Conservation (phyloP, 2,113 vertebrate species). For the Siphamia tubifer region DNA sequence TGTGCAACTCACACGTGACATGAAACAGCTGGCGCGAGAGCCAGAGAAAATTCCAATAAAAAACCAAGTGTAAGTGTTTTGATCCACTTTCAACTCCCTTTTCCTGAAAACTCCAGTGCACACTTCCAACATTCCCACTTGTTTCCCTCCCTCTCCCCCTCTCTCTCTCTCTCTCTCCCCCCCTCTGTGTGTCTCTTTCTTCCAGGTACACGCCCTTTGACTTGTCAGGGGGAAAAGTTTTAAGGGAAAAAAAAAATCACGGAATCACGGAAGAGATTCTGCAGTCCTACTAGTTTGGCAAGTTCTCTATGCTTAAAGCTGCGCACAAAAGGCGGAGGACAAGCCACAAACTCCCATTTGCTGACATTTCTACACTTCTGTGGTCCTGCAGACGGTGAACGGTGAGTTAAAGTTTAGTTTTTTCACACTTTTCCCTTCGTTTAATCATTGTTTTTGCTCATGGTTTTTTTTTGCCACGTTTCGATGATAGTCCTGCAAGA, state of each 20-base stretch:
- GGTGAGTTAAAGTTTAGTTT: slow-evolving; percentile 69
- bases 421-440: neutral
- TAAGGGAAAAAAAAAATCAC: slow-evolving; percentile 60
- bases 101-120: neutral
- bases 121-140: slow-evolving; percentile 53
- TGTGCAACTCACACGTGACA: slow-evolving; percentile 46
- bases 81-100: slow-evolving; percentile 11
- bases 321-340: slow-evolving; percentile 60
- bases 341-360: slow-evolving; percentile 50
- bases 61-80: slow-evolving; percentile 26
- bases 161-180: slow-evolving; percentile 1
- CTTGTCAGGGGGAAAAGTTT: slow-evolving; percentile 76
- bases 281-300: slow-evolving; percentile 78
- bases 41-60: slow-evolving; percentile 36
- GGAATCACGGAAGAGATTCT: slow-evolving; percentile 83
- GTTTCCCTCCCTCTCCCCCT: slow-evolving; percentile 38
- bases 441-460: slow-evolving; percentile 23
- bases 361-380: slow-evolving; percentile 54
- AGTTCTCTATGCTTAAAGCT: slow-evolving; percentile 68
- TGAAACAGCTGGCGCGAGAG: slow-evolving; percentile 36
- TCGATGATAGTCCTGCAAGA: slow-evolving; percentile 59
- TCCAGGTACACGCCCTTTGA: slow-evolving; percentile 83
- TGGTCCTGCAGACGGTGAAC: slow-evolving; percentile 48
- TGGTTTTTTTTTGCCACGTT: slow-evolving; percentile 77
- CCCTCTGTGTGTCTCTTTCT: no score